Base-by-base conservation (phyloP, 2,888 invertebrate species). In the Candidula unifasciata region DNA sequence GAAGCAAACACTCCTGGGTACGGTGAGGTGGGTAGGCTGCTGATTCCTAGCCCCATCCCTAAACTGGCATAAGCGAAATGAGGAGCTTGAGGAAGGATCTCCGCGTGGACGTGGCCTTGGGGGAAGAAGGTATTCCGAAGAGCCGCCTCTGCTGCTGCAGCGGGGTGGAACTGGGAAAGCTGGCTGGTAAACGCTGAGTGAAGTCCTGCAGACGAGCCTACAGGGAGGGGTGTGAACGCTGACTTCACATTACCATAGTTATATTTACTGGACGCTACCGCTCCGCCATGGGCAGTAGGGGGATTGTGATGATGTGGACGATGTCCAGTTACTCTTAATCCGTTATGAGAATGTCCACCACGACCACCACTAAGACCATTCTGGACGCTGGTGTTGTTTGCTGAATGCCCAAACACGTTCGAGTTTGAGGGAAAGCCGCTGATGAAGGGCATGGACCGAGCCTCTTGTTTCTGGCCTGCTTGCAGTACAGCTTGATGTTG, bases 141-240 rank as follows among this genome's bases (percentile, higher is more conserved):
- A 3, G 84, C 84, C 21, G 64, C 81, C n/a, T 84, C 80, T 27
- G 84, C 71, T 0, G 84, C 76, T 27, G 82, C 66, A 10, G 77
- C 78, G 35, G 60, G 71, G 54, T 79, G 82, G 35, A 83, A 78
- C 73, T 78, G 78, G 0, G 77, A 77, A 24, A 84, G 77, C 52
- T 73, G 78, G 68, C 68, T 73, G 8, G 80, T 88, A 87, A 92
- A 92, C 71, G 93, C 91, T 27, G 92, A 90, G 85, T 92, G 92
- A 37, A 93, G 88, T n/a, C 90, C 88, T 82, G 89, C 68, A 80
- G 89, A 79, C 82, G 82, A 87, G 71, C 57, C 82, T 21, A 73
- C 27, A 24, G 91, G 87, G 44, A 93, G 89, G 5, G 93, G 93
- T 24, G 93, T 93, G 88, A 93, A 94, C 5, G 93, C 93, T 1